Evolutionary conservation across 2,797 vertebrate species (phyloP), one percentile per base, ranked within the genome.

Genomic region (Syndactyla subalaris): DNA sequence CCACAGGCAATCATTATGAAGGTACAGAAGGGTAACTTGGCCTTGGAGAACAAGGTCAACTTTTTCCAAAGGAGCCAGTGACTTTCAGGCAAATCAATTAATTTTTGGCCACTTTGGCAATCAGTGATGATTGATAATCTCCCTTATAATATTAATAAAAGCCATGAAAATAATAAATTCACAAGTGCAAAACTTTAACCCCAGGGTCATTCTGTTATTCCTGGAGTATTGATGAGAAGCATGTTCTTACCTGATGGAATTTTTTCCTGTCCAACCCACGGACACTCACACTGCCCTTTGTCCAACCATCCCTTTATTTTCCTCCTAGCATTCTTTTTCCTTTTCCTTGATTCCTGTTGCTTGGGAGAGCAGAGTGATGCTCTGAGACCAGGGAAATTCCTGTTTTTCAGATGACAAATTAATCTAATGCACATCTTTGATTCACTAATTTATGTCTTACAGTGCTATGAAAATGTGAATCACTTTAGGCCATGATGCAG

Each of bases 131-230:
- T 79, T 52, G 80, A 82, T 80, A 70, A 92, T 92, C 49, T 86
- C 96, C 92, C 89, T 63, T 68, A 54, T 38, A 63, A 52, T 66
- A 54, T 71, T 81, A 52, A 85, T 61, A 85, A 95, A 96, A 96
- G 90, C 95, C 95, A 96, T 97, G 89, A 91, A 92, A 92, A 92
- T 73, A 72, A 77, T 75, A 41, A 88, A 91, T 91, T 89, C 95
- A 95, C 95, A 96, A 94, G 92, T 93, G 92, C 94, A 96, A 95
- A 96, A 85, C 75, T 89, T 91, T 51, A 91, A 89, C 71, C 73
- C 72, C 41, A 38, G 71, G 59, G 81, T 88, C 89, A 63, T 95
- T 95, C 77, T 94, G 85, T 71, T 71, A 74, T 90, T 79, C 48
- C 41, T 86, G 77, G 79, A 88, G 29, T 61, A 70, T 63, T 5